These are phyloP conservation scores for Sebastes taczanowskii DNA, from an alignment of 2,797 vertebrate genomes.

Conservation along the genomic window DNA sequence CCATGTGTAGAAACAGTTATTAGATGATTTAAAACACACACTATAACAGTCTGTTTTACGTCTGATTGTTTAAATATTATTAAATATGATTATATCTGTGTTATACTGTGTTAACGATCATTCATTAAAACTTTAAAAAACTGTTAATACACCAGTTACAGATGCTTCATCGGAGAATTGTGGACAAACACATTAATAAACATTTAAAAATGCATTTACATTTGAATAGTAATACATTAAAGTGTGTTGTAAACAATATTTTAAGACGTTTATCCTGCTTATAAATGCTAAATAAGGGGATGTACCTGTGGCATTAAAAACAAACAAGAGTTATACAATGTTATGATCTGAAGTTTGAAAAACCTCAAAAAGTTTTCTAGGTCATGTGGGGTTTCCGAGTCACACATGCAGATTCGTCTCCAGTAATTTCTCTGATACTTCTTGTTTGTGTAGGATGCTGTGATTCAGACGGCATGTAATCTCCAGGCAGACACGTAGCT, in stretches of 20 bases:
- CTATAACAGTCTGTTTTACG: no score
- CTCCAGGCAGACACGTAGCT: not conserved
- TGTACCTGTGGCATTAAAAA: not conserved
- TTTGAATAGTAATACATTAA: not conserved
- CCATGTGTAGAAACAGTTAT: no score
- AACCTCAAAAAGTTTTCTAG: slow-evolving; percentile 10
- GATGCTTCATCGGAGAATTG: no score
- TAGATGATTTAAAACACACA: no score
- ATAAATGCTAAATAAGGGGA: not conserved
- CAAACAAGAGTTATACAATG: not conserved
- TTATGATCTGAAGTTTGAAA: not conserved
- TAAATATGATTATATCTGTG: no score
- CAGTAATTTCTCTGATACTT: slow-evolving; percentile 6
- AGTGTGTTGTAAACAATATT: not conserved
- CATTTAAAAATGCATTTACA: not conserved
- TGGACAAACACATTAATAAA: no score
- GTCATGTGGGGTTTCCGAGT: slow-evolving; percentile 36
- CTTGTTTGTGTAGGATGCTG: slow-evolving; percentile 22
- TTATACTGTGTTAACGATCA: accelerated
- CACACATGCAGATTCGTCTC: slow-evolving; percentile 18
- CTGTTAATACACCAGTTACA: no score
- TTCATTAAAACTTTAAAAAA: no score
- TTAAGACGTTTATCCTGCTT: not conserved
- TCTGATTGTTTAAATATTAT: no score
- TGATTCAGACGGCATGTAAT: slow-evolving; percentile 34